Conservation (phyloP, 2,113 vertebrate genomes). For the Rousettus leschenaultii region DNA sequence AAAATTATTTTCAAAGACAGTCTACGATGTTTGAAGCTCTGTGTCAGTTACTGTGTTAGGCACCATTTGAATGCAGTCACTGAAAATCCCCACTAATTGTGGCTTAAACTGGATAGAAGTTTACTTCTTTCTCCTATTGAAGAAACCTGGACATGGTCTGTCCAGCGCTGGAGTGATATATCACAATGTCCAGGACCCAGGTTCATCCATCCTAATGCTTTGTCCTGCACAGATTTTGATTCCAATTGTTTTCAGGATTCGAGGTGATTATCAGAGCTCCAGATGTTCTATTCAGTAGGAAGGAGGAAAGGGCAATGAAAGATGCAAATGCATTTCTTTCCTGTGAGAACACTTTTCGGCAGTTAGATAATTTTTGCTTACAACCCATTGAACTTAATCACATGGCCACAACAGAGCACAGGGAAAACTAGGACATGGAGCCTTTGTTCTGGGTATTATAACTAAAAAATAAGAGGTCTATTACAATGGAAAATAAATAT, state of each 20-base stretch:
- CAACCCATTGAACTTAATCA: not conserved
- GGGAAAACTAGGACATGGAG: not conserved
- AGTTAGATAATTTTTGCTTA: not conserved
- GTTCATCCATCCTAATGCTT: not conserved
- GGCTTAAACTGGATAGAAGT: not conserved
- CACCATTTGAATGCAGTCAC: not conserved
- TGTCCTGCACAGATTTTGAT: not conserved
- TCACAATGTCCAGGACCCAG: not conserved
- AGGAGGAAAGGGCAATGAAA: not conserved
- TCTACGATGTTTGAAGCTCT: not conserved
- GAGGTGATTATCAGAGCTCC: not conserved
- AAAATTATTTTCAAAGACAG: not conserved
- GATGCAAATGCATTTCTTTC: not conserved
- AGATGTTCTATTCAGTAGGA: not conserved
- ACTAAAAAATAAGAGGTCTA: not conserved
- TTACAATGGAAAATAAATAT: not conserved
- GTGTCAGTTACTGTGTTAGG: not conserved
- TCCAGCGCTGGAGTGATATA: not conserved
- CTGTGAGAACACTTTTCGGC: not conserved
- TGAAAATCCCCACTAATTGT: not conserved
- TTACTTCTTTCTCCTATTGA: not conserved
- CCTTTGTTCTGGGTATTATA: not conserved
- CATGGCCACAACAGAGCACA: not conserved
- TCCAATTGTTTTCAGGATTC: not conserved
- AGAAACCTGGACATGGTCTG: not conserved